A percentile compares a stretch with the other conserved stretches of the same genome.
Evolutionary conservation across 2,888 invertebrate genomes (phyloP).

Genomic region (Quadroppia sp.): DNA sequence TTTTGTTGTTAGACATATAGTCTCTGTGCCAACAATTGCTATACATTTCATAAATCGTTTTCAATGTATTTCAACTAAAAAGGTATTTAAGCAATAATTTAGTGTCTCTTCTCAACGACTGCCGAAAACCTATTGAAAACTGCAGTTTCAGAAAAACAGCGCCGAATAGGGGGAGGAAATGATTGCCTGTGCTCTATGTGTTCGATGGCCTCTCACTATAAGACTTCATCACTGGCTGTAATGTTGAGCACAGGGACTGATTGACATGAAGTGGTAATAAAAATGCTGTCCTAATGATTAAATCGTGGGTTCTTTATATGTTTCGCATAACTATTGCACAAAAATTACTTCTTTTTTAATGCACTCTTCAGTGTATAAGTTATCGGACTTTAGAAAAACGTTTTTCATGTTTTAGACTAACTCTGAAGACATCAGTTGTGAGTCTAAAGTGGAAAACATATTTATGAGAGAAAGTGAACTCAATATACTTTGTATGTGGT

Average conservation of each 20-base stretch:
- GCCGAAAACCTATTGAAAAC: neutral
- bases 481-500: neutral
- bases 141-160: neutral
- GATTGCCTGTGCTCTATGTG: neutral
- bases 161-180: neutral
- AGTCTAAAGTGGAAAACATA: neutral
- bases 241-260: neutral
- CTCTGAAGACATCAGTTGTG: neutral
- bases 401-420: neutral
- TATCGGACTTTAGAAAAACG: neutral
- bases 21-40: neutral
- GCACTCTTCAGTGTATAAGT: neutral
- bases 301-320: slow-evolving; percentile 21
- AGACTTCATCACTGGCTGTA: slow-evolving; percentile 14
- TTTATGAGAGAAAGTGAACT: neutral
- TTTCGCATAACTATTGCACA: neutral
- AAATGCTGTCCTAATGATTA: slow-evolving; percentile 30
- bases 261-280: slow-evolving; percentile 27
- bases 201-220: neutral
- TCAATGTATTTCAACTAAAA: neutral
- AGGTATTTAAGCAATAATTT: slow-evolving; percentile 12
- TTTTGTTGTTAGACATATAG: neutral
- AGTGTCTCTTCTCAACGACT: neutral
- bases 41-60: neutral
- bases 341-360: slow-evolving; percentile 1